These are phyloP conservation scores for Heliconius hermathena DNA, from an alignment of 1,140 invertebrate genomes.

Conservation along the genomic window DNA sequence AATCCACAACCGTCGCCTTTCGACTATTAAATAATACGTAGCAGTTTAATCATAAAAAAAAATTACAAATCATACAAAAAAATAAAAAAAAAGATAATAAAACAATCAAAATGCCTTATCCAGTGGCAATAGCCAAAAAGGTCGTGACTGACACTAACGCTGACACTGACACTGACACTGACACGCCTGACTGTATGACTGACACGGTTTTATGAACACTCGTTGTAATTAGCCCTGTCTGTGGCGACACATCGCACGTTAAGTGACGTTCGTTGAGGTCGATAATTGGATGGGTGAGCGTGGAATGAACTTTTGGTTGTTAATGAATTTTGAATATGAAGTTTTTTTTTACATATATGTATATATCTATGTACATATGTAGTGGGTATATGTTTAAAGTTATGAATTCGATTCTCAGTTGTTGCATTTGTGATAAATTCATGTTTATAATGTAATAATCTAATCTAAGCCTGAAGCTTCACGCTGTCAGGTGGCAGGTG, in stretches of 20 bases:
- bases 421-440: no score
- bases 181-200: conserved; percentile 12
- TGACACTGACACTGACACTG: not conserved
- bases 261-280: conserved; percentile 5
- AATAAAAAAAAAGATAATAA: no score
- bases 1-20: no score
- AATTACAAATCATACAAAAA: no score
- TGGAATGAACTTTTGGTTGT: not conserved
- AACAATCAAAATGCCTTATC: not conserved
- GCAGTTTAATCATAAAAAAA: no score
- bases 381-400: not conserved
- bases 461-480: no score
- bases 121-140: conserved; percentile 5
- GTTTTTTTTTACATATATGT: no score
- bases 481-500: no score
- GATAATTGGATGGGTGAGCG: conserved; percentile 6
- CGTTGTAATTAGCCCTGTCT: conserved; percentile 13
- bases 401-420: not conserved
- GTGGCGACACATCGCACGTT: conserved; percentile 10
- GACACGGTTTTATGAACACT: conserved; percentile 14
- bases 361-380: no score
- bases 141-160: not conserved
- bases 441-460: no score
- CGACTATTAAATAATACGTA: no score
- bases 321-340: not conserved